Evolutionary conservation across 2,113 vertebrate genomes (phyloP).

Genomic region (Perca fluviatilis): DNA sequence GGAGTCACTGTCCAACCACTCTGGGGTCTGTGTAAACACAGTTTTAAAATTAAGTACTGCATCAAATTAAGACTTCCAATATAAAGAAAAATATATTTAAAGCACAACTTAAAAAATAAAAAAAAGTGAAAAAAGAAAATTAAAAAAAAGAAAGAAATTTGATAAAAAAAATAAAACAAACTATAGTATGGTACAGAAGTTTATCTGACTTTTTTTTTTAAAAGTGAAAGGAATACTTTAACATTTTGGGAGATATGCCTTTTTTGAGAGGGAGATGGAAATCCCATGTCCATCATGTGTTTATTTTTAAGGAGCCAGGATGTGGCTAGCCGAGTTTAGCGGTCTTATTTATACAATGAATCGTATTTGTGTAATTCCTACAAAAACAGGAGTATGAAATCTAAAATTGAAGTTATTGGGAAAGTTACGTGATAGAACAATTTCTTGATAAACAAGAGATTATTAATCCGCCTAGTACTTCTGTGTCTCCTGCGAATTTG

Average conservation of each 20-base stretch:
- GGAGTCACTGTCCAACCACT: conserved; percentile 98
- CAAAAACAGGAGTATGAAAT: neutral
- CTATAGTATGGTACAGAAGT: neutral
- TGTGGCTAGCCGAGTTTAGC: no score
- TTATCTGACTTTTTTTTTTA: no score
- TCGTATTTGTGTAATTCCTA: neutral
- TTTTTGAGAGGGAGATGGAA: neutral
- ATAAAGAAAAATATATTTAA: neutral
- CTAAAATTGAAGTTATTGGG: neutral
- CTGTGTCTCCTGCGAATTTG: neutral
- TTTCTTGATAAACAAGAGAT: neutral
- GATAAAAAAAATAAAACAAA: no score
- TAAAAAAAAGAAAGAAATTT: no score
- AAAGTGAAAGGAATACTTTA: neutral
- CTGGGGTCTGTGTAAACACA: conserved; percentile 89
- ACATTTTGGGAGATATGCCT: neutral
- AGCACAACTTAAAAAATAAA: neutral
- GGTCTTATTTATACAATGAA: neutral
- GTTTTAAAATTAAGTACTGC: neutral
- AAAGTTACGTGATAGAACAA: neutral
- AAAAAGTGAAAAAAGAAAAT: no score
- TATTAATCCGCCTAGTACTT: neutral
- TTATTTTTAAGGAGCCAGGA: no score
- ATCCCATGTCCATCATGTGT: neutral
- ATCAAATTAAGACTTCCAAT: no score